These are phyloP conservation scores for Sarcophaga rosellei DNA, from an alignment of 2,888 invertebrate genomes.

Conservation along the genomic window DNA sequence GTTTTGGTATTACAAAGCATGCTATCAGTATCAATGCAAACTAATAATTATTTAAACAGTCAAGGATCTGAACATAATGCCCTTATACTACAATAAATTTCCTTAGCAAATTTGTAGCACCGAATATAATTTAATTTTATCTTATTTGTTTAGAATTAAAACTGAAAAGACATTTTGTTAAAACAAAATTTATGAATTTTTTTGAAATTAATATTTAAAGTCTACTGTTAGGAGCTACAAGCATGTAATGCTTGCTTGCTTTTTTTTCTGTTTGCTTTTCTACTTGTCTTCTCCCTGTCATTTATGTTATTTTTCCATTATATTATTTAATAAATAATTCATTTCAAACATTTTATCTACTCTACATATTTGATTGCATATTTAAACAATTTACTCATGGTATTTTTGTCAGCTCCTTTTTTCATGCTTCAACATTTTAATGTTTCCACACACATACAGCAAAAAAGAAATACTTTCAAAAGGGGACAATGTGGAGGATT, in stretches of 20 bases:
- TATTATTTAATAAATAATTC: constrained; percentile 53
- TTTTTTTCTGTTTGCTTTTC: background rate
- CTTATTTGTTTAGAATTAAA: no score
- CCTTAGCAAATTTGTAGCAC: no score
- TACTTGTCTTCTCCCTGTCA: background rate
- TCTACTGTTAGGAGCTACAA: background rate
- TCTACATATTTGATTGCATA: constrained; percentile 63
- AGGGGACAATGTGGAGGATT: background rate
- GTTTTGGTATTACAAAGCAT: no score
- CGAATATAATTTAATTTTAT: no score
- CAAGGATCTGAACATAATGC: no score
- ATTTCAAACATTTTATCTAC: constrained; percentile 55
- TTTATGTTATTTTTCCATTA: constrained; percentile 20
- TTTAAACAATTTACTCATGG: constrained; percentile 48
- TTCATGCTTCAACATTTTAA: constrained; percentile 7
- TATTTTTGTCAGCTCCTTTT: constrained; percentile 1
- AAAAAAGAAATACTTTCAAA: no score
- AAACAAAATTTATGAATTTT: no score
- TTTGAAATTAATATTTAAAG: no score
- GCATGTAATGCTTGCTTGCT: background rate
- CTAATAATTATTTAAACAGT: no score
- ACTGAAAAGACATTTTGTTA: no score
- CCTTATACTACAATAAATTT: no score
- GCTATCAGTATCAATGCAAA: no score
- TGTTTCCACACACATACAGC: constrained; percentile 6